These are phyloP conservation scores for Archaeoteleia sp. DNA, from an alignment of 2,888 invertebrate genomes.

Conservation along the genomic window DNA sequence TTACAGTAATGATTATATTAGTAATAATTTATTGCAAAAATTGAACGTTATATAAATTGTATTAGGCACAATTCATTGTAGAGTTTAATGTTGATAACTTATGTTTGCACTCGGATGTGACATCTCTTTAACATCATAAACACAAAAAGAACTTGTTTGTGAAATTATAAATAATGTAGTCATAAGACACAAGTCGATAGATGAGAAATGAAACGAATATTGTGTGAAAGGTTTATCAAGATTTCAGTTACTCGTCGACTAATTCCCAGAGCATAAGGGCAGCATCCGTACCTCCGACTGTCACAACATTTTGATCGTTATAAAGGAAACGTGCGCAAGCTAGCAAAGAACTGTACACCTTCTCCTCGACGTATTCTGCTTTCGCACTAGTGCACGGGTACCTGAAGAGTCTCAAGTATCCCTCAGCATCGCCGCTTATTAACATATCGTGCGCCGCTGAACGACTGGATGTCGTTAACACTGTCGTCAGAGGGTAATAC, in stretches of 20 bases:
- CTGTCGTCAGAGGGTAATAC: conserved; percentile 89
- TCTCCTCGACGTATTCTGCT: conserved; percentile 91
- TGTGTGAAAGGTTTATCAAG: conserved; percentile 1
- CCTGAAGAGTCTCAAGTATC: conserved; percentile 89
- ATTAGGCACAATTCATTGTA: too few relatives aligned
- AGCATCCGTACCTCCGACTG: conserved; percentile 91
- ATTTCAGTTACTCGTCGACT: conserved; percentile 81
- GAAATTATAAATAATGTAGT: background rate
- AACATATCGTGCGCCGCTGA: conserved; percentile 89
- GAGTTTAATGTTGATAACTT: too few relatives aligned
- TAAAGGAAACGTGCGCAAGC: conserved; percentile 88
- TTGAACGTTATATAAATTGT: too few relatives aligned
- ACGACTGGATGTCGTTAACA: conserved; percentile 87
- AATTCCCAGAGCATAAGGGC: conserved; percentile 94
- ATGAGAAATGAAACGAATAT: conserved; percentile 21
- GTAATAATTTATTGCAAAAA: too few relatives aligned
- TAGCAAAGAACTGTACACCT: conserved; percentile 89
- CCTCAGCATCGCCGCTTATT: conserved; percentile 91
- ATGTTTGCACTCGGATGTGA: too few relatives aligned
- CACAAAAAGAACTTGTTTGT: background rate
- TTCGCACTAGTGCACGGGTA: conserved; percentile 91
- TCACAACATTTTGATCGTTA: conserved; percentile 90
- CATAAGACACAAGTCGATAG: conserved; percentile 15
- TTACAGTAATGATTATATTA: too few relatives aligned
- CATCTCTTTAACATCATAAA: too few relatives aligned